Conservation (phyloP, 2,888 invertebrate species). For the Oscheius sp. region DNA sequence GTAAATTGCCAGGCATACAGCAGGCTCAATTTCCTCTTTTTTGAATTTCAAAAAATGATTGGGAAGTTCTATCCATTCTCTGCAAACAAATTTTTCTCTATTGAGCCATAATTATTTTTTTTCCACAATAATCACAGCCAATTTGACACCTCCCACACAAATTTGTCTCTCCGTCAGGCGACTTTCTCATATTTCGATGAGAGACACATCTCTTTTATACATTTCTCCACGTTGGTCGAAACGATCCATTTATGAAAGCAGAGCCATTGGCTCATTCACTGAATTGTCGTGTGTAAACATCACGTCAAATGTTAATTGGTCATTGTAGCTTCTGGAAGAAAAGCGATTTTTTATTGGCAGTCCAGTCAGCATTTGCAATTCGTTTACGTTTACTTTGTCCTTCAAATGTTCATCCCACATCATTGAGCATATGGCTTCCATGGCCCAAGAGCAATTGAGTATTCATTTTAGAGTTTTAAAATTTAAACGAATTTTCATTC, state of each 20-base stretch:
- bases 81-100: no score
- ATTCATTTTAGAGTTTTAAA: no score
- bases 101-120: neutral
- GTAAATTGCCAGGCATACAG: no score
- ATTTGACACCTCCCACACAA: neutral
- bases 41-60: no score
- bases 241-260: neutral
- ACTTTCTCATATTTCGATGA: neutral
- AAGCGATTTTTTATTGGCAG: neutral
- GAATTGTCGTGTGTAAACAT: neutral
- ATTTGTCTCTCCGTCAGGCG: neutral
- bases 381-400: no score
- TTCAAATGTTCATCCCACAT: no score
- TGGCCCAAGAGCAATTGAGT: no score
- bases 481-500: no score
- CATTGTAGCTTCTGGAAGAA: neutral
- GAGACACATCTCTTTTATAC: neutral
- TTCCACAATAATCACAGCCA: constrained; percentile 4
- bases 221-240: neutral
- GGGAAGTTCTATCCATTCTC: no score
- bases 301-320: constrained; percentile 19
- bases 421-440: no score
- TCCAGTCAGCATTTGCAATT: no score
- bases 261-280: neutral
- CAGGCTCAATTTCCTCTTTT: no score